Base-by-base conservation (phyloP, 2,888 invertebrate genomes). In the Agonopterix arenella region DNA sequence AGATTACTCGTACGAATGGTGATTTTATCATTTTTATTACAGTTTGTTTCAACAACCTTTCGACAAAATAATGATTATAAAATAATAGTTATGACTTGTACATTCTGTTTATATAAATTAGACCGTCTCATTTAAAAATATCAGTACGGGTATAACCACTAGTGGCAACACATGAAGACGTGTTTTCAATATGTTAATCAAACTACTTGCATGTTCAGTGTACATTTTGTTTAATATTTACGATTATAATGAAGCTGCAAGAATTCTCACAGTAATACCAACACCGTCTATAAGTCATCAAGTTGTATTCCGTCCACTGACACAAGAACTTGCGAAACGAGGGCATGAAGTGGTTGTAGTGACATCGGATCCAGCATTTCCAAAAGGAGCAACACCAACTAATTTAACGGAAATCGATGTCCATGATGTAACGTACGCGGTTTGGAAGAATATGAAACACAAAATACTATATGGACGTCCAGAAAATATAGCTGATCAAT, bases 231-330 rank as follows among this genome's bases (percentile, higher is more conserved):
- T 18, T 4, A 18, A 18, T 18, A 18, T 18, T 4, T 18, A 18
- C 18, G 4, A 18, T 18, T 18, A 18, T 18, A 18, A 18, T 48
- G 57, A 68, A 44, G 49, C 61, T 2, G 60, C 64, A 7, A 63
- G 55, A 38, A 69, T 70, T 45, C 55, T 71, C 44, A 67, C 63
- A 8, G 52, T 84, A 0, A 66, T 80, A 41, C 75, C 88, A 1
- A 59, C 65, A 3, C 76, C 88, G 1, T 82, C 84, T 0, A 70
- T 83, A 28, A 90, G 89, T 48, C 90, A 90, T 52, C 88, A 89
- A 62, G 63, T 83, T 0, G 76, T 81, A 0, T 86, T 74, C 48
- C 67, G 77, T 13, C 66, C 75, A 1, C 48, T 90, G 3, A 73
- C 73, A 9, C 64, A 73, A 1, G 83, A 81, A 41, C 59, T 90